Evolutionary conservation across 2,797 vertebrate species (phyloP).

Genomic region (Synaphobranchus kaupii): DNA sequence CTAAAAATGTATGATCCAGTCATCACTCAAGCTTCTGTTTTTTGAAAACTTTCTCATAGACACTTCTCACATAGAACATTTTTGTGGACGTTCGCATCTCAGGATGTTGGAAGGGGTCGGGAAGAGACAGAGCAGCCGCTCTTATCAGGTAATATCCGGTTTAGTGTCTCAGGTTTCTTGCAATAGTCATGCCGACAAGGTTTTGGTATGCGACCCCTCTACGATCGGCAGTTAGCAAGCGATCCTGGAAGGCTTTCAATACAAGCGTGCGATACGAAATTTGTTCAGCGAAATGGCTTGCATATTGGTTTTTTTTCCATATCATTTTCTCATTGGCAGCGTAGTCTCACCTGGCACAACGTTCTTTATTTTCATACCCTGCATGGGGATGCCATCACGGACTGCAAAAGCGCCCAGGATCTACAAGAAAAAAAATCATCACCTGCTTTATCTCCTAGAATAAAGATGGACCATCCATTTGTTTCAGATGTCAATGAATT

Average conservation of each 20-base stretch:
- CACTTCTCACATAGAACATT: constrained; percentile 19
- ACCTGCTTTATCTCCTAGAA: background rate
- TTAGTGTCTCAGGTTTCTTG: background rate
- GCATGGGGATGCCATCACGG: constrained; percentile 74
- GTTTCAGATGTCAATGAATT: background rate
- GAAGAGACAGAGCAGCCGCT: background rate
- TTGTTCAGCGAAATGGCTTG: constrained; percentile 67
- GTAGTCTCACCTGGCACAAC: constrained; percentile 77
- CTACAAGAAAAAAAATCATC: constrained; percentile 52
- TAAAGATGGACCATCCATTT: background rate
- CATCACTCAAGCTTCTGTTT: constrained; percentile 1
- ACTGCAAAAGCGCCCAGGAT: constrained; percentile 76
- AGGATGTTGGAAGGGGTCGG: background rate
- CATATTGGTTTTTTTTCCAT: constrained; percentile 33
- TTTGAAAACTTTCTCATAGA: background rate
- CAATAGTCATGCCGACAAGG: constrained; percentile 26
- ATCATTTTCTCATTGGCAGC: constrained; percentile 44
- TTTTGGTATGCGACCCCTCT: background rate
- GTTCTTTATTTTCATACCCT: constrained; percentile 78
- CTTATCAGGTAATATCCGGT: background rate
- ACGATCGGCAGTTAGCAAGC: constrained; percentile 20
- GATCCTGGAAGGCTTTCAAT: background rate
- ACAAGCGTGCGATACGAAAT: constrained; percentile 59
- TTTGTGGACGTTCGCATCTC: background rate
- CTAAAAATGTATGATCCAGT: constrained; percentile 14